Conservation (phyloP, 2,113 vertebrate species). For the Cavia aperea region DNA sequence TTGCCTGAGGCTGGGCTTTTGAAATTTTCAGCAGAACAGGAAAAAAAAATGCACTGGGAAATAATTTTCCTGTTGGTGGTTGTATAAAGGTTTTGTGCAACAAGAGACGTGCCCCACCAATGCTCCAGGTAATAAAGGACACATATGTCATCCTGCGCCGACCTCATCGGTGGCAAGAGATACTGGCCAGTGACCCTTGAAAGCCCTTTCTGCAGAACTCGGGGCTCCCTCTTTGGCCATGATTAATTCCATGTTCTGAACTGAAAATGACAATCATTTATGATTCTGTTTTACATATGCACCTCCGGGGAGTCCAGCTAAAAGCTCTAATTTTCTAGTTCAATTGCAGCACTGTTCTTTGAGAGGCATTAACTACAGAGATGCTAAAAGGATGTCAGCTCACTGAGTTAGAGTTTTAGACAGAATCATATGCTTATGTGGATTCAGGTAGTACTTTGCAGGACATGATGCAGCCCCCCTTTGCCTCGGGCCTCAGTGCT, state of each 20-base stretch:
- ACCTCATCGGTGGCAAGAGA: constrained; percentile 71
- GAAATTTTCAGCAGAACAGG: constrained; percentile 55
- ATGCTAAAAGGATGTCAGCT: constrained; percentile 62
- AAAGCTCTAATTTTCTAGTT: constrained; percentile 78
- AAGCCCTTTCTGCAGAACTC: constrained; percentile 71
- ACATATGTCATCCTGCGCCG: constrained; percentile 63
- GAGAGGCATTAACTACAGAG: constrained; percentile 56
- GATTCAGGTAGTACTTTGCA: constrained; percentile 22
- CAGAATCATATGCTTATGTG: constrained; percentile 43
- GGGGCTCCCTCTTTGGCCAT: constrained; percentile 72
- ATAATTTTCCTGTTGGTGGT: constrained; percentile 48
- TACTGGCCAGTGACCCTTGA: constrained; percentile 72
- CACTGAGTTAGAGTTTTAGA: constrained; percentile 59
- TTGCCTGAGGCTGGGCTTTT: constrained; percentile 57
- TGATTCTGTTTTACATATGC: constrained; percentile 77
- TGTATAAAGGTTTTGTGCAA: constrained; percentile 71
- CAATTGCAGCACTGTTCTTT: constrained; percentile 66
- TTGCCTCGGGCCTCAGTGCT: neutral
- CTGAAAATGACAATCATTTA: constrained; percentile 76
- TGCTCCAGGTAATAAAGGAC: constrained; percentile 69
- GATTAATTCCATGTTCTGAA: constrained; percentile 77
- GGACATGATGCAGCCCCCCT: neutral
- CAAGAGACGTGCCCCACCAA: constrained; percentile 62
- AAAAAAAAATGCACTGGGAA: constrained; percentile 17
- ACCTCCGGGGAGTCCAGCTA: constrained; percentile 70